phyloP scores from a whole-genome alignment of 2,797 vertebrate genomes.

The Malurus splendens region DNA sequence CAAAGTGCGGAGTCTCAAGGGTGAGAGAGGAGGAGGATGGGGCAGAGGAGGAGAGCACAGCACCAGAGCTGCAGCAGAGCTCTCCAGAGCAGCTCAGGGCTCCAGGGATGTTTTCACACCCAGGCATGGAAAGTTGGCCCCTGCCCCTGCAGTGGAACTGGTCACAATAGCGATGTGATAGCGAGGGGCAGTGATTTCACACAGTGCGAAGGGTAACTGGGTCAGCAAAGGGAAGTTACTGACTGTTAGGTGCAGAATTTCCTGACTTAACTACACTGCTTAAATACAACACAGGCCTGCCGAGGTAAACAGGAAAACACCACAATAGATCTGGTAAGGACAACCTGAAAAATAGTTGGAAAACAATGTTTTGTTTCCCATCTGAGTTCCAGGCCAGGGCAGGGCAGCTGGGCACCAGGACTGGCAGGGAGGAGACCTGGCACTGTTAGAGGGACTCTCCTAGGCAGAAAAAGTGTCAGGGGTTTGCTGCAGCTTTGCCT shows the following conservation, averaged over 20 bases:
- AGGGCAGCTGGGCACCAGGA: fast-evolving
- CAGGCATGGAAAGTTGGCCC: neutral
- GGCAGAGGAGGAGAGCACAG: neutral
- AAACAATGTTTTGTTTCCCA: neutral
- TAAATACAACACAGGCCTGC: neutral
- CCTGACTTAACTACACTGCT: neutral
- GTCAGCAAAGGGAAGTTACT: neutral
- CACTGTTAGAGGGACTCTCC: neutral
- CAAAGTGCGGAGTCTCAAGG: neutral
- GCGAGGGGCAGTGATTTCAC: neutral
- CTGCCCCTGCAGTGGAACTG: neutral
- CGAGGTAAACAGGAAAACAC: conserved; percentile 42
- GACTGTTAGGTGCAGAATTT: neutral
- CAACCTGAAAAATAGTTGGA: neutral
- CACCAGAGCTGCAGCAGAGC: neutral
- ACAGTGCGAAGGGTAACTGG: neutral
- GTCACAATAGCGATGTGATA: fast-evolving
- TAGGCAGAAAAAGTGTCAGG: neutral
- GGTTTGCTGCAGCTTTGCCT: neutral
- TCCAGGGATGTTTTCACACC: neutral
- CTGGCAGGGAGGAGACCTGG: neutral
- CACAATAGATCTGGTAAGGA: neutral
- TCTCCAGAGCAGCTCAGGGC: neutral
- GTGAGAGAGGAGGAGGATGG: neutral
- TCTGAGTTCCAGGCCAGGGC: neutral